A percentile compares a stretch with the other conserved stretches of the same genome.
Evolutionary conservation across 2,113 vertebrate species (phyloP).

Genomic region (Anguilla japonica): DNA sequence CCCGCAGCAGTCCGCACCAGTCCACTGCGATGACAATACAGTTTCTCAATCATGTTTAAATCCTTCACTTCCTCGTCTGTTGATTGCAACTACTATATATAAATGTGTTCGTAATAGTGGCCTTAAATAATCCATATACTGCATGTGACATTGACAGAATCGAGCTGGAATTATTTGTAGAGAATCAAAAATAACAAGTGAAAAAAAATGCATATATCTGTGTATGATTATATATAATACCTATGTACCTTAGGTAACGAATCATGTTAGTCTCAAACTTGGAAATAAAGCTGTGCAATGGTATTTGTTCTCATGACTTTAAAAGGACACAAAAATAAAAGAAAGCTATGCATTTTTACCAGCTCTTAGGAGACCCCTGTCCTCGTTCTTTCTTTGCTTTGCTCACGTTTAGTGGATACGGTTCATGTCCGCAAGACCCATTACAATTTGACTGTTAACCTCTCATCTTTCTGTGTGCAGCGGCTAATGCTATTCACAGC

Average conservation of each 20-base stretch:
- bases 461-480: not conserved
- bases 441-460: not conserved
- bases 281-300: conserved; percentile 37
- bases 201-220: conserved; percentile 1
- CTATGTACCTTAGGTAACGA: conserved; percentile 14
- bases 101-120: conserved; percentile 31
- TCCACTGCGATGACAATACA: not conserved
- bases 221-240: conserved; percentile 18
- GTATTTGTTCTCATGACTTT: conserved; percentile 23
- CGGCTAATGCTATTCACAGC: not conserved
- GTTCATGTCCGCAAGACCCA: not conserved
- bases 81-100: conserved; percentile 20
- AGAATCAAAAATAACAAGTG: not conserved
- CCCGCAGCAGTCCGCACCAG: not conserved
- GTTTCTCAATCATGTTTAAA: not conserved
- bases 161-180: conserved; percentile 18
- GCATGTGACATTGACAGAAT: conserved; percentile 27
- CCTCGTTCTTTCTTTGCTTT: not conserved
- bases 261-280: conserved; percentile 24
- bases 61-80: conserved; percentile 9
- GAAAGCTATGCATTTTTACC: conserved; percentile 42
- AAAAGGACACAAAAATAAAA: conserved; percentile 33
- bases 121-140: conserved; percentile 24
- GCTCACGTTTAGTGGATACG: too few relatives aligned
- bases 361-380: not conserved